Evolutionary conservation across 2,113 vertebrate species (phyloP), one percentile per base, ranked within the genome.

Genomic region (Sardina pilchardus): DNA sequence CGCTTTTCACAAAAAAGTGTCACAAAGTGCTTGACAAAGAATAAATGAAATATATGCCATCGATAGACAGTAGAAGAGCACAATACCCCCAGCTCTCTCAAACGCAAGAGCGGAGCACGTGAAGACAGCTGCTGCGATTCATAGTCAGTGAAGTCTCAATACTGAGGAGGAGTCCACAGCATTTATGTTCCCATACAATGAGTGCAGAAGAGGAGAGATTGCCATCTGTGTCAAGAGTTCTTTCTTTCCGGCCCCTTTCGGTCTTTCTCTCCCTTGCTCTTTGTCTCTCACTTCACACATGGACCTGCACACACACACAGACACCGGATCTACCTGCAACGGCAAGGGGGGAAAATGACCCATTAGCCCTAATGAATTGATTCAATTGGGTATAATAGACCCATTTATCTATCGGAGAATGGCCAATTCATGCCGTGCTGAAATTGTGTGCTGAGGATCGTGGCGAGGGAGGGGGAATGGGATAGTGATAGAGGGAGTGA

Each of bases 281-380:
- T 71, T 71, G 63, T 71, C 30, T 30, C 63, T 30, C 30, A 34
- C 63, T 71, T 71, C 63, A 34, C n/a, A 71, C 63, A 71, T 26
- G 14, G 63, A 26, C 24, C 24, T 24, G 8, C 59, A 26, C 26
- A n/a, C 59, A 26, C 26, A 30, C 14, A 34, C 63, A 16, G 26
- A 26, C 63, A 71, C 63, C 26, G 9, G 63, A 71, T 71, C 63
- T 71, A 71, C 63, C 63, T 71, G 63, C 63, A 30, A 8, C 59
- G 71, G 82, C 81, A 81, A 87, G 24, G 75, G 82, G 36, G 81
- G 81, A 84, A 87, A 87, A 87, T 85, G 86, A 87, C 85, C 83
- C 86, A 85, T 88, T 85, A 85, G 81, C 63, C n/a, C 81, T 88
- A 88, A 88, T 88, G 87, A 88, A 88, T 88, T 88, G 84, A 88